These are phyloP conservation scores for Halictus quadricinctus DNA, from an alignment of 2,888 invertebrate genomes.

Conservation along the genomic window DNA sequence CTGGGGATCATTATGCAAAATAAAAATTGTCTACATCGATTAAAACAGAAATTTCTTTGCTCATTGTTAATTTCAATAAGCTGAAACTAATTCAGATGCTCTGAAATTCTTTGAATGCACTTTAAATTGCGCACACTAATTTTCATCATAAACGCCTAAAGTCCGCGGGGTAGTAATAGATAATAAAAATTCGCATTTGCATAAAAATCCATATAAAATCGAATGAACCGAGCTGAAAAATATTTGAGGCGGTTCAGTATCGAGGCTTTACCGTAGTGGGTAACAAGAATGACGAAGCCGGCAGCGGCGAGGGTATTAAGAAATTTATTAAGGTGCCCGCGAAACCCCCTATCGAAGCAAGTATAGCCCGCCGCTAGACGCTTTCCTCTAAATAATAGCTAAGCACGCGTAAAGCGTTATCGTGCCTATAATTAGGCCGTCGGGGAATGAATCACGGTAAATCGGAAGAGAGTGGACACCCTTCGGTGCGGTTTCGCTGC, in stretches of 20 bases:
- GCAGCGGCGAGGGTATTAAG: conserved; percentile 45
- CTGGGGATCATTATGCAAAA: too few species aligned
- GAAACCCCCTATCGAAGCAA: conserved; percentile 59
- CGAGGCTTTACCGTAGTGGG: background rate
- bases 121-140: too few species aligned
- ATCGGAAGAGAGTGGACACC: conserved; percentile 61
- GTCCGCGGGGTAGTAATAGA: too few species aligned
- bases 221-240: background rate
- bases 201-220: background rate
- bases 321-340: conserved; percentile 56
- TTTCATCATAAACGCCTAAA: too few species aligned
- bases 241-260: background rate
- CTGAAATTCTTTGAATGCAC: too few species aligned
- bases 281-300: conserved; percentile 12
- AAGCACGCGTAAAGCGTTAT: conserved; percentile 75
- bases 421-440: conserved; percentile 75
- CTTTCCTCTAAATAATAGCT: conserved; percentile 70
- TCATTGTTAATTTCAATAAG: background rate
- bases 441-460: conserved; percentile 75
- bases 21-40: too few species aligned
- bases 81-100: background rate
- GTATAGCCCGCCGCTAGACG: conserved; percentile 66
- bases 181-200: background rate
- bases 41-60: too few species aligned
- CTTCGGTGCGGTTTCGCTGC: conserved; percentile 32